A percentile compares a stretch with the other conserved stretches of the same genome.
phyloP scores from a whole-genome alignment of 2,888 invertebrate genomes.

The Mythimna lalbum region DNA sequence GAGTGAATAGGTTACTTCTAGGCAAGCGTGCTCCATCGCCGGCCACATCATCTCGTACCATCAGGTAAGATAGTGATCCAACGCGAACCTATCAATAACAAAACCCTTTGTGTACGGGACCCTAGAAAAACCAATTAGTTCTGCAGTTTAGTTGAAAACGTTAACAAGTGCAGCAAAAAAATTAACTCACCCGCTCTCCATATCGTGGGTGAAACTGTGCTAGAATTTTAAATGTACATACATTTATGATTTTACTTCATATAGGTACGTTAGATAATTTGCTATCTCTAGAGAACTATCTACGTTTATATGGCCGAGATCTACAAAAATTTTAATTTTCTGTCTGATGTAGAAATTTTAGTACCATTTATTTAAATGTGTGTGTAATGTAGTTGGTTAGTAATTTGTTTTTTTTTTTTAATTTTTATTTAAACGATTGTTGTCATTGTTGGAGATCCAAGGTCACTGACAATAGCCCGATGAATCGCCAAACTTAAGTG shows the following conservation, averaged over 20 bases:
- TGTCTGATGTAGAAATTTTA: slow-evolving; percentile 24
- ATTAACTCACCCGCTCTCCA: neutral
- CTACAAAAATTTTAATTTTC: slow-evolving; percentile 46
- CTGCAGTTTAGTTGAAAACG: slow-evolving; percentile 11
- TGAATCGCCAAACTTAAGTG: too few species aligned
- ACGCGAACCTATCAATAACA: too few species aligned
- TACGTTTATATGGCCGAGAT: slow-evolving; percentile 32
- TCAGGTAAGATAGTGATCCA: too few species aligned
- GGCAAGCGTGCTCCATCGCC: too few species aligned
- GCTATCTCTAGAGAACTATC: slow-evolving; percentile 46
- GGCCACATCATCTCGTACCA: too few species aligned
- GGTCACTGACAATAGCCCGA: too few species aligned
- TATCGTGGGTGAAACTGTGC: slow-evolving; percentile 6
- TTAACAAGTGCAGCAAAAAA: slow-evolving; percentile 18
- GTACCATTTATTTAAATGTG: neutral
- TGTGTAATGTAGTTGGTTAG: neutral
- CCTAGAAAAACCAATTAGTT: neutral
- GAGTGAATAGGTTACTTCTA: too few species aligned
- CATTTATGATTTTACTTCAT: slow-evolving; percentile 49
- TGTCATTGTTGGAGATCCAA: too few species aligned
- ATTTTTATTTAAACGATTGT: too few species aligned
- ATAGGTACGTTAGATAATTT: slow-evolving; percentile 55
- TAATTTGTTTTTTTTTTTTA: neutral
- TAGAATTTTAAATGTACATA: slow-evolving; percentile 49
- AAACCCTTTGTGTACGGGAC: too few species aligned